A percentile compares a stretch with the other conserved stretches of the same genome.
These are phyloP conservation scores for Poeciliopsis paucimaculata DNA, from an alignment of 2,797 vertebrate species.

Conservation along the genomic window DNA sequence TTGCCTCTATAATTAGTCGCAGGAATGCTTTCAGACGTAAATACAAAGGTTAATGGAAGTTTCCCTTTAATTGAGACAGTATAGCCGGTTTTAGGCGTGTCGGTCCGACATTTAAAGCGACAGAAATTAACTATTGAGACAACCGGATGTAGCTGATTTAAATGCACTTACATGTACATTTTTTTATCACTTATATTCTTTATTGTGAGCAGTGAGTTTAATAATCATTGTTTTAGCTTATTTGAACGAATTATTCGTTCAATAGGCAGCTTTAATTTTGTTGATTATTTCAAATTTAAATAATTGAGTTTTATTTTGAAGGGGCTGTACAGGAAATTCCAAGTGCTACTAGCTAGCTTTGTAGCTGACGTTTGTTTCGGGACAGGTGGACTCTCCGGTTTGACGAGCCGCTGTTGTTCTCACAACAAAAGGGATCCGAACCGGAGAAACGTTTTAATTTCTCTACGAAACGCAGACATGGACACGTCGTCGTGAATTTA, in stretches of 20 bases:
- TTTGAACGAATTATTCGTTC: not conserved
- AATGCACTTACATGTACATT: not conserved
- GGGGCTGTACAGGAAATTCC: accelerated
- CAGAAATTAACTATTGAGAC: accelerated
- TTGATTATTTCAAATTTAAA: not conserved
- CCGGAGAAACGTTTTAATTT: not conserved
- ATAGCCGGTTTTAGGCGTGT: slow-evolving; percentile 33
- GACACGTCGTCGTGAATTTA: accelerated
- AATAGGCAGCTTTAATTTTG: not conserved
- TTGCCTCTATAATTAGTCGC: not conserved
- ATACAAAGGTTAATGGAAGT: slow-evolving; percentile 17
- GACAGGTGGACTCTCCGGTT: slow-evolving; percentile 71
- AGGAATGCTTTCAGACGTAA: slow-evolving; percentile 15
- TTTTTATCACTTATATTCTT: not conserved
- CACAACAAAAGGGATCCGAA: slow-evolving; percentile 23
- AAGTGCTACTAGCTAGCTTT: not conserved
- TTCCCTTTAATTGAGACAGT: slow-evolving; percentile 41
- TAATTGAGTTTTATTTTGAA: slow-evolving; percentile 45
- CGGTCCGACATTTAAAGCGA: not conserved
- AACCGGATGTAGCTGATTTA: slow-evolving; percentile 41
- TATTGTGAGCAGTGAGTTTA: not conserved
- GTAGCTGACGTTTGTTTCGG: not conserved
- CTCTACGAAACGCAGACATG: accelerated
- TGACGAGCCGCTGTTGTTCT: slow-evolving; percentile 56
- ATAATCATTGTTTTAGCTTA: too few relatives aligned